These are phyloP conservation scores for Anthopleura xanthogrammica DNA, from an alignment of 92 coral and sea anemone genomes.

Conservation along the genomic window DNA sequence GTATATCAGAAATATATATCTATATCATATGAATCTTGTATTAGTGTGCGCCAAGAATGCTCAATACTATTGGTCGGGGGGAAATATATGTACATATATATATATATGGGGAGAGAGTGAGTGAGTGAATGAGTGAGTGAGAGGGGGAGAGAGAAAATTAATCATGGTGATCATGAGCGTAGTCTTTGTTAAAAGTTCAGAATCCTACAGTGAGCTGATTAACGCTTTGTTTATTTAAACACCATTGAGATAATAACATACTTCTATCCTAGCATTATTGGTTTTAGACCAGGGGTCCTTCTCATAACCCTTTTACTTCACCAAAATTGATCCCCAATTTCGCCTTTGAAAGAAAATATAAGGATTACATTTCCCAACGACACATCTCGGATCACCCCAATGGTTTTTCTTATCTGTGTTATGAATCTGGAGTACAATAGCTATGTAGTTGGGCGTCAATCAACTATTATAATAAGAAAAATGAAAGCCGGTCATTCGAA, in stretches of 20 bases:
- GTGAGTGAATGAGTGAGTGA: background rate
- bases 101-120: background rate
- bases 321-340: background rate
- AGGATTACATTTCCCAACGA: background rate
- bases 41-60: no score
- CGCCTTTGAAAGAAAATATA: background rate
- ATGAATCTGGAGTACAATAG: slow-evolving; percentile 2
- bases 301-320: background rate
- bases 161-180: background rate
- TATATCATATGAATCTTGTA: no score
- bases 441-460: slow-evolving; percentile 6
- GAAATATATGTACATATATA: no score
- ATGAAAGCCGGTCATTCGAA: slow-evolving; percentile 17
- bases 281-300: slow-evolving; percentile 1
- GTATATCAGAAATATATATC: no score
- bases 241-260: slow-evolving; percentile 19
- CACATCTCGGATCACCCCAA: background rate
- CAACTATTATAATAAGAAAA: slow-evolving; percentile 7
- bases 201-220: slow-evolving; percentile 18
- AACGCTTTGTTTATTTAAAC: slow-evolving; percentile 15
- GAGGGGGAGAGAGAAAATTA: no score
- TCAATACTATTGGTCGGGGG: no score
- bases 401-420: background rate
- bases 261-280: slow-evolving; percentile 5
- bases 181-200: background rate